Evolutionary conservation across 2,888 invertebrate species (phyloP).

Genomic region (Hirtodrosophila trivittata): DNA sequence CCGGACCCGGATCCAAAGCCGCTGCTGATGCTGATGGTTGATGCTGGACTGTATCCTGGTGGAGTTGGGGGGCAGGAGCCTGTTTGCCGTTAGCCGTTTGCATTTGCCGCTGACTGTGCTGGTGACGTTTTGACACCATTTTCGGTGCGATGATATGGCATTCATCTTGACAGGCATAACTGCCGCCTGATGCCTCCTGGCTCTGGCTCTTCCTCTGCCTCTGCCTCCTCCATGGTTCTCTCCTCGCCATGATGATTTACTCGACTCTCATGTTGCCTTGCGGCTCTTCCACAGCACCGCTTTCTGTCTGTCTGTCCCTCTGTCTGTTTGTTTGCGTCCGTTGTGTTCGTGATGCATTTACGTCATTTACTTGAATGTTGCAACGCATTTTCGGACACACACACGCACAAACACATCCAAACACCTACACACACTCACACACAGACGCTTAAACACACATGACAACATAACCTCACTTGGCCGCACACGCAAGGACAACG

Average conservation of each 20-base stretch:
- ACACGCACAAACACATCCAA: slow-evolving; percentile 19
- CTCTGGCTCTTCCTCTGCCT: too few species aligned
- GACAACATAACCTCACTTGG: slow-evolving; percentile 53
- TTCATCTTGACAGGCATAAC: slow-evolving; percentile 82
- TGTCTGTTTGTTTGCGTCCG: slow-evolving; percentile 36
- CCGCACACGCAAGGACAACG: slow-evolving; percentile 46
- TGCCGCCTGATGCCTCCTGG: slow-evolving; percentile 60
- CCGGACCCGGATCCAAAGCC: not conserved
- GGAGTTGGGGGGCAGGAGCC: not conserved
- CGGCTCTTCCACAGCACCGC: too few species aligned
- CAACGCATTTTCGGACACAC: slow-evolving; percentile 71
- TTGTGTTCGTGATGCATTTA: slow-evolving; percentile 70
- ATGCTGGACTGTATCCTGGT: slow-evolving; percentile 1
- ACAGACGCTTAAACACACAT: slow-evolving; percentile 17
- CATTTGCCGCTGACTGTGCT: slow-evolving; percentile 45
- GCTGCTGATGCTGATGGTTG: slow-evolving; percentile 21
- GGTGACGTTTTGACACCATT: slow-evolving; percentile 78
- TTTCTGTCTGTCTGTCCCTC: slow-evolving; percentile 2
- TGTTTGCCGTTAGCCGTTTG: slow-evolving; percentile 52
- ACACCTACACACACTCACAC: slow-evolving; percentile 19
- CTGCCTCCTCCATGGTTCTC: slow-evolving; percentile 4
- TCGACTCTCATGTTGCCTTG: slow-evolving; percentile 27
- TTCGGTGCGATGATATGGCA: slow-evolving; percentile 80
- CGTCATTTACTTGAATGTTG: slow-evolving; percentile 80
- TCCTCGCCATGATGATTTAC: slow-evolving; percentile 53